These are phyloP conservation scores for Latrodectus geometricus DNA, from an alignment of 1,140 invertebrate genomes.

Conservation along the genomic window DNA sequence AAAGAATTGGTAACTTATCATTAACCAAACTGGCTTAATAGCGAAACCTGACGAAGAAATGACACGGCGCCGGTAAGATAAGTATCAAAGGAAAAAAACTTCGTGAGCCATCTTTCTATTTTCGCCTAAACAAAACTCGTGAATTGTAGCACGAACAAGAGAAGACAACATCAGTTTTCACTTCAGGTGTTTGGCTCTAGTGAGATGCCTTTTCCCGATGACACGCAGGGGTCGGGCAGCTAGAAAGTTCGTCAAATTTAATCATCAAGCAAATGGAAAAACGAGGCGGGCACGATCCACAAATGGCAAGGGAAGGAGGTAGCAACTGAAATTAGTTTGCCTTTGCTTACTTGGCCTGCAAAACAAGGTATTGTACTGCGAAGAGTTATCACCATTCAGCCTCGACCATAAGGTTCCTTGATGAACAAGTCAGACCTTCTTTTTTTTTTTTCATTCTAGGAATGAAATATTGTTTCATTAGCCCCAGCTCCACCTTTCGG, in stretches of 20 bases:
- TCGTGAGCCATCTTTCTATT: constrained; percentile 53
- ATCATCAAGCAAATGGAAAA: constrained; percentile 60
- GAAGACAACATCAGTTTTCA: constrained; percentile 35
- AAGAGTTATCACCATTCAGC: neutral
- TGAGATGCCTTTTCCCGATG: constrained; percentile 40
- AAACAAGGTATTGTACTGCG: constrained; percentile 54
- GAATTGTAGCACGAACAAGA: constrained; percentile 53
- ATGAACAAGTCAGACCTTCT: neutral
- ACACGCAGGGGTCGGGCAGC: constrained; percentile 45
- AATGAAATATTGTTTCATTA: constrained; percentile 49
- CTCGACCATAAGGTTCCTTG: neutral
- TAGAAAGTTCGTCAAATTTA: constrained; percentile 42
- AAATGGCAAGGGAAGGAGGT: constrained; percentile 26
- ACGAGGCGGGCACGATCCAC: constrained; percentile 36
- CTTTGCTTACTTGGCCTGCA: neutral
- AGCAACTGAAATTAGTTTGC: constrained; percentile 37
- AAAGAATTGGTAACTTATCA: constrained; percentile 55
- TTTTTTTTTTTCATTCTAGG: neutral
- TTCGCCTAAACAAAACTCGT: constrained; percentile 40
- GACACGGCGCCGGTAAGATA: constrained; percentile 36
- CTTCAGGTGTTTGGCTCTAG: constrained; percentile 26
- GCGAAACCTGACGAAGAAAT: constrained; percentile 17
- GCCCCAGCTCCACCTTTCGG: neutral
- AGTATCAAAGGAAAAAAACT: constrained; percentile 28
- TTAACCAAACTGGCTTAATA: constrained; percentile 56